phyloP scores from a whole-genome alignment of 2,888 invertebrate genomes.

The Parochlus steinenii region DNA sequence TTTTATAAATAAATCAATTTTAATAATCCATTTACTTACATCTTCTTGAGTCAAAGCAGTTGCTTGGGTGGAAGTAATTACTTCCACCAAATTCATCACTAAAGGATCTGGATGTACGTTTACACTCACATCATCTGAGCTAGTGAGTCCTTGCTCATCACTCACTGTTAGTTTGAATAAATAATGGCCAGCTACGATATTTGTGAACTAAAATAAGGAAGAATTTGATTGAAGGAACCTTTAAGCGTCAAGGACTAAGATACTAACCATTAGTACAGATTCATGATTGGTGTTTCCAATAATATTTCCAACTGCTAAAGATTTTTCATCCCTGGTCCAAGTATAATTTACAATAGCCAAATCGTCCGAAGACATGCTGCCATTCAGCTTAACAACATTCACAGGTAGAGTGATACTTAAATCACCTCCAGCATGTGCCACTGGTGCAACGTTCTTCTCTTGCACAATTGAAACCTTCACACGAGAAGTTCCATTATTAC shows the following conservation, averaged over 20 bases:
- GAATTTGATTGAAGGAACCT: constrained; percentile 1
- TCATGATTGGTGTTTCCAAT: constrained; percentile 59
- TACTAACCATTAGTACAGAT: constrained; percentile 52
- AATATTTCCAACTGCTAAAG: constrained; percentile 70
- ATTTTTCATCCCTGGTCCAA: constrained; percentile 62
- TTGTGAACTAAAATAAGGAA: constrained; percentile 43
- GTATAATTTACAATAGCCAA: constrained; percentile 67
- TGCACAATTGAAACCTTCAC: constrained; percentile 67
- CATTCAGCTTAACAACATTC: constrained; percentile 64
- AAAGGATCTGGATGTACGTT: constrained; percentile 65
- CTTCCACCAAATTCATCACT: constrained; percentile 58
- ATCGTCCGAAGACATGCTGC: constrained; percentile 72
- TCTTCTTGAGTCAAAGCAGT: constrained; percentile 43
- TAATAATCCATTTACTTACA: constrained; percentile 14
- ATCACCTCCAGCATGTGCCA: constrained; percentile 79
- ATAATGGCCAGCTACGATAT: constrained; percentile 73
- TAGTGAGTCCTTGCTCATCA: constrained; percentile 75
- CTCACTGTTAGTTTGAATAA: constrained; percentile 77
- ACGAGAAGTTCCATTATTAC: constrained; percentile 56
- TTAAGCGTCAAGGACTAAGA: background rate
- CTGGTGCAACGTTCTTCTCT: constrained; percentile 76
- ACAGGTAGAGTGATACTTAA: constrained; percentile 58
- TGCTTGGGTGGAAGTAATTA: constrained; percentile 62
- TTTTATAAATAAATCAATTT: too few species aligned
- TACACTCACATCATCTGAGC: constrained; percentile 68